These are phyloP conservation scores for Calephelis virginiensis DNA, from an alignment of 1,140 invertebrate genomes.

Conservation along the genomic window DNA sequence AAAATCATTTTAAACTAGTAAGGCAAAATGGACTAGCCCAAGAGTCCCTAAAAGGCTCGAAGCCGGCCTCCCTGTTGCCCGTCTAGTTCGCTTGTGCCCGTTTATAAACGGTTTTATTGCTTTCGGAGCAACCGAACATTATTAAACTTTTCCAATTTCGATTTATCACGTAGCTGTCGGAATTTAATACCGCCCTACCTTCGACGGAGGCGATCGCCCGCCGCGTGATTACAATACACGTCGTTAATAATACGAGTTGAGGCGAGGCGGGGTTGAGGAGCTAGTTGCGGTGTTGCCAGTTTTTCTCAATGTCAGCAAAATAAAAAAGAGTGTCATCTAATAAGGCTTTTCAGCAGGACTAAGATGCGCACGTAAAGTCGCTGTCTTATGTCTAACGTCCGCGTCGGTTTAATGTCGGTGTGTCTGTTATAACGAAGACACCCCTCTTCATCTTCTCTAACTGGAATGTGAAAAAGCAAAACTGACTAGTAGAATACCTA, in stretches of 20 bases:
- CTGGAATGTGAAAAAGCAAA: too few species aligned
- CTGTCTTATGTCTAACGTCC: too few species aligned
- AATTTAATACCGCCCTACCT: constrained; percentile 79
- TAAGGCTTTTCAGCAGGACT: too few species aligned
- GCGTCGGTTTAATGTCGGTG: too few species aligned
- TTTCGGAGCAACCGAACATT: constrained; percentile 79
- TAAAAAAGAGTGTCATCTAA: too few species aligned
- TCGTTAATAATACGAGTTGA: constrained; percentile 72
- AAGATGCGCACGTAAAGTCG: too few species aligned
- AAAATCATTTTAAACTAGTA: constrained; percentile 65
- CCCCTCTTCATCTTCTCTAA: too few species aligned
- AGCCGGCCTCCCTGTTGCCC: constrained; percentile 70
- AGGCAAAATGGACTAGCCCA: constrained; percentile 63
- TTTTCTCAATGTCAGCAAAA: too few species aligned
- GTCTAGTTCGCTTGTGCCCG: constrained; percentile 75
- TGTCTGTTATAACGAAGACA: too few species aligned
- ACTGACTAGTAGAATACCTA: too few species aligned
- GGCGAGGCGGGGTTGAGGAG: constrained; percentile 37
- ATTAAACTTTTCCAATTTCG: constrained; percentile 79
- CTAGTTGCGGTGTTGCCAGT: constrained; percentile 22
- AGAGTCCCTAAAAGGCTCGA: constrained; percentile 73
- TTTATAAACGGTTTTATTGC: constrained; percentile 79
- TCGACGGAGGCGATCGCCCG: constrained; percentile 74
- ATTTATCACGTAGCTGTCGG: constrained; percentile 79
- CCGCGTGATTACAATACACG: constrained; percentile 77